Evolutionary conservation across 1,140 invertebrate species (phyloP), one percentile per base, ranked within the genome.

Genomic region (Drosophila lini): DNA sequence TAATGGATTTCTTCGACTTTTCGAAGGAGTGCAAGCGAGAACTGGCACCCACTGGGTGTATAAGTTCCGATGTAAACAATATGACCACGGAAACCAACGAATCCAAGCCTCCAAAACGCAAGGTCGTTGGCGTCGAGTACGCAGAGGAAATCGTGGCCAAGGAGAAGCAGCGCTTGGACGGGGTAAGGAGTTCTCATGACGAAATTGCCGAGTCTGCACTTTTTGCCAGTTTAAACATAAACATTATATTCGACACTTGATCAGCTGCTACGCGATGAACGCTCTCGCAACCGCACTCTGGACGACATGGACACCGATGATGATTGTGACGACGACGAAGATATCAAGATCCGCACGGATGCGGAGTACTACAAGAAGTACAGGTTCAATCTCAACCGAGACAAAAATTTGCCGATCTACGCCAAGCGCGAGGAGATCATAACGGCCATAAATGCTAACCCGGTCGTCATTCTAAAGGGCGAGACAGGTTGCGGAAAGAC

Each of bases 401-500:
- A 91, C 58, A 79, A 55, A 31, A 63, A 45, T 15, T 38, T 92
- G 34, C 90, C 91, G 3, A 91, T 92, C n/a, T 80, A 79, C 50
- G 78, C 78, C 3, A 74, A 74, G 10, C 74, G 75, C 0, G 77
- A 85, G 9, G 50, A 81, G 31, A 92, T 92, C 7, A 38, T 92
- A 1, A 28, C 45, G 0, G 69, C 75, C 1, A 89, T 92, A 13
- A 67, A 52, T 15, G 64, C 77, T 0, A 71, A 91, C 71, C 83
- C 80, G 0, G 89, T 92, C 7, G 81, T 92, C 4, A 78, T 92
- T 45, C 34, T 92, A 0, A 86, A 91, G 36, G 91, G 91, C 28
- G 90, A 92, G 8, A 92, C 91, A 5, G 91, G 91, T 9, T 97
- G 96, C 63, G 97, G 97, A 2, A 98, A 98, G 93, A 98, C 97